Base-by-base conservation (phyloP, 2,113 vertebrate genomes). In the Ophiodon elongatus region DNA sequence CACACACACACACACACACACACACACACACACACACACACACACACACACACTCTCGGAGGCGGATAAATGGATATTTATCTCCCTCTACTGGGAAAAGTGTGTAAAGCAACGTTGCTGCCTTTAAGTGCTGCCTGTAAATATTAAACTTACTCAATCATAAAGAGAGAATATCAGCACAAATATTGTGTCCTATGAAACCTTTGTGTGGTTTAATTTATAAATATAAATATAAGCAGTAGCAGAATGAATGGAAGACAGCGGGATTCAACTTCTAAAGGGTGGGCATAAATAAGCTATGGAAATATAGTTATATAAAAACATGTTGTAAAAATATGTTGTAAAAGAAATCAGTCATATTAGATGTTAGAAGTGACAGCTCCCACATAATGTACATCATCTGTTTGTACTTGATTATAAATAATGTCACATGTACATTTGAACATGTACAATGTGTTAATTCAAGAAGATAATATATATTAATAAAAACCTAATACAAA, bases 61-160 rank as follows among this genome's bases (percentile, higher is more conserved):
- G 56, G 25, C 11, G 56, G 56, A 93, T 85, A 81, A 63, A 29
- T 91, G 19, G 85, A 69, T 65, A 74, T 93, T 66, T 95, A 84
- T 62, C 88, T 73, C 94, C 94, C 91, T 94, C 95, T 95, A 69
- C 73, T 86, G 95, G 94, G 83, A 2, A 1, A 9, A 35, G 4
- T 7, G 5, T 8, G 69, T 74, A 86, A 72, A 47, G 8, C 27
- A 54, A 23, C 29, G n/a, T 6, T 85, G 85, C 10, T 81, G 72
- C 80, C 8, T 90, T 83, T 27, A 78, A 0, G 45, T 60, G 65
- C 71, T 54, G 13, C 72, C 3, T 0, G 71, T 25, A 73, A 60
- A 3, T 60, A 81, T 31, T 0, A 5, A 50, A 0, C 6, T 45
- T 21, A 11, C 19, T 33, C 41, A 2, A 1, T 27, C 0, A n/a